Evolutionary conservation across 1,140 invertebrate genomes (phyloP).

Genomic region (Globodera ellingtonae): DNA sequence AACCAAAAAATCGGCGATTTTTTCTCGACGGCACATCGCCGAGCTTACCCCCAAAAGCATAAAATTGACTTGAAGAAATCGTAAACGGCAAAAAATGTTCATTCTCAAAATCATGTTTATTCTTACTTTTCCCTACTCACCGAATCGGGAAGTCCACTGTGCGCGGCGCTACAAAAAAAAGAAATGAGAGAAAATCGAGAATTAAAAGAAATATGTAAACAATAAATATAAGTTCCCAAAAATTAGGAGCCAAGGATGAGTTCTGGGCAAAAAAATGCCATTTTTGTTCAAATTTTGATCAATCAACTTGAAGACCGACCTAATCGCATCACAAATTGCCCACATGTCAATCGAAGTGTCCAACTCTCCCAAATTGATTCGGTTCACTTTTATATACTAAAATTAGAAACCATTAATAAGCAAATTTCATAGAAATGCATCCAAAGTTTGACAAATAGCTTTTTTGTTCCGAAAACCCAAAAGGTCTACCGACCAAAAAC

Average conservation of each 20-base stretch:
- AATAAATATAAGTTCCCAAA: background rate
- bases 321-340: constrained; percentile 32
- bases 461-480: too few relatives aligned
- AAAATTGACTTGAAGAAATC: too few relatives aligned
- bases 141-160: constrained; percentile 32
- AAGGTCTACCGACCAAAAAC: too few relatives aligned
- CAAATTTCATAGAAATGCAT: too few relatives aligned
- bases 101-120: background rate
- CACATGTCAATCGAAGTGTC: constrained; percentile 16
- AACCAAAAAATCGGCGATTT: too few relatives aligned
- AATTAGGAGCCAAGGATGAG: background rate
- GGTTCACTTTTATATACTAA: constrained; percentile 20
- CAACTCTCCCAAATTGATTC: constrained; percentile 23
- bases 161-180: constrained; percentile 11
- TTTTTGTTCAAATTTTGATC: background rate
- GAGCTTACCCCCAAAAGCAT: too few relatives aligned
- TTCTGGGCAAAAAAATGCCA: too few relatives aligned
- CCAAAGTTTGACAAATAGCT: too few relatives aligned
- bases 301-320: background rate
- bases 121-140: background rate
- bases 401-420: background rate
- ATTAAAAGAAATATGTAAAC: background rate
- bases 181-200: background rate
- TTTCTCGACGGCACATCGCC: too few relatives aligned
- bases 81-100: too few relatives aligned